Conservation (phyloP, 92 coral and sea anemone genomes). For the Isaurus tuberculatus region DNA sequence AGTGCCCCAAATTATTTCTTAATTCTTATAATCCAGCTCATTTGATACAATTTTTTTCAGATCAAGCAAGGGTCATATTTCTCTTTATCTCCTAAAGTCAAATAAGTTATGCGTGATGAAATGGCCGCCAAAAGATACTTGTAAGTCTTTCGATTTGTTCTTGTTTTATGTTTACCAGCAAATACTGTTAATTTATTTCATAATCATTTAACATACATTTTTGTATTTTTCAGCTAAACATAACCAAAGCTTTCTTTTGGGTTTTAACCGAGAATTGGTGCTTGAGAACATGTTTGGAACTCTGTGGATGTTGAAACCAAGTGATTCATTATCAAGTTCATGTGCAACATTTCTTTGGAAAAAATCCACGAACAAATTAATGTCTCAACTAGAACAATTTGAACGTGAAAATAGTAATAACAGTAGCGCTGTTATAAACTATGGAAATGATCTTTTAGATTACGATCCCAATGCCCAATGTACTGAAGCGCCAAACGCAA, state of each 20-base stretch:
- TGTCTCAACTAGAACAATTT: slow-evolving; percentile 8
- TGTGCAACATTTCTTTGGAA: slow-evolving; percentile 17
- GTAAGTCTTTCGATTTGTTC: neutral
- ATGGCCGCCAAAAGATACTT: slow-evolving; percentile 26
- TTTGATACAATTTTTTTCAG: neutral
- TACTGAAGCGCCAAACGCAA: neutral
- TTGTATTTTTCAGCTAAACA: neutral
- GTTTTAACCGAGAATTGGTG: neutral
- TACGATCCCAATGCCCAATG: too few relatives aligned
- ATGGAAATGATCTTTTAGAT: neutral
- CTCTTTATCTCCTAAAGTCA: slow-evolving; percentile 32
- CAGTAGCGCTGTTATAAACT: neutral
- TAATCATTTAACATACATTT: neutral
- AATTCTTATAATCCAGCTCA: neutral
- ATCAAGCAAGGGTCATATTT: neutral
- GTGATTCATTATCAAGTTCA: neutral
- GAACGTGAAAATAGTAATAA: neutral
- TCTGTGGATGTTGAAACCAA: slow-evolving; percentile 15
- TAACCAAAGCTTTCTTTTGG: neutral
- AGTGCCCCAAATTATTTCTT: neutral
- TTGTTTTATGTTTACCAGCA: neutral
- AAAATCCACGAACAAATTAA: neutral
- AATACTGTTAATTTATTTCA: neutral
- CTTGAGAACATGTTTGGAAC: slow-evolving; percentile 35
- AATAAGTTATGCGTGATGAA: slow-evolving; percentile 7